Evolutionary conservation across 2,888 invertebrate genomes (phyloP).

Genomic region (Polydrusus pterygomalis): DNA sequence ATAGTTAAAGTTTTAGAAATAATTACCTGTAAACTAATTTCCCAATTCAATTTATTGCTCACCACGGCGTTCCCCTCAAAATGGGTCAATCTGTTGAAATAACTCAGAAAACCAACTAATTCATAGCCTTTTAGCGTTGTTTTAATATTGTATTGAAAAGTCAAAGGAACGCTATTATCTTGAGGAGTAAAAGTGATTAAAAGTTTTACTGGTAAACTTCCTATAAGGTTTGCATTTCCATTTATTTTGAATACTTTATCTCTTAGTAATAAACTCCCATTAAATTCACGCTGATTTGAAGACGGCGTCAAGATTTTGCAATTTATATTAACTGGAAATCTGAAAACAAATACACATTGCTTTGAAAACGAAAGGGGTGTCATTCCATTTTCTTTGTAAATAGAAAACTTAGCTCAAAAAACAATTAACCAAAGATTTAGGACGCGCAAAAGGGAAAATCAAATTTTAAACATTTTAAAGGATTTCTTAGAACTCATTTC

Average conservation of each 20-base stretch:
- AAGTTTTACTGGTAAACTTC: conserved; percentile 70
- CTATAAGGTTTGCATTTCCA: conserved; percentile 70
- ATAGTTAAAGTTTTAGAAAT: conserved; percentile 33
- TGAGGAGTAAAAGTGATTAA: conserved; percentile 71
- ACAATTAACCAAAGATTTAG: conserved; percentile 24
- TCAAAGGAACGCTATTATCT: conserved; percentile 68
- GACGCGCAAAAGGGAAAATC: conserved; percentile 27
- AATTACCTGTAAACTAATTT: conserved; percentile 70
- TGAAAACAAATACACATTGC: conserved; percentile 57
- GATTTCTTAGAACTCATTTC: conserved; percentile 17
- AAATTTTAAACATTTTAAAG: conserved; percentile 29
- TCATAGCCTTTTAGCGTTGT: conserved; percentile 64
- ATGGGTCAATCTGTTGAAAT: conserved; percentile 72
- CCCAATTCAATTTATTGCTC: conserved; percentile 70
- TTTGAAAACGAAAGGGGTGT: conserved; percentile 21
- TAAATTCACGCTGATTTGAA: conserved; percentile 64
- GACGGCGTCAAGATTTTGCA: conserved; percentile 61
- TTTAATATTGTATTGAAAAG: conserved; percentile 68
- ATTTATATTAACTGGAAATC: conserved; percentile 62
- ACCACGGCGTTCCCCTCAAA: conserved; percentile 68
- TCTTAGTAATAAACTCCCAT: conserved; percentile 71
- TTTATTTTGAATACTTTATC: conserved; percentile 70
- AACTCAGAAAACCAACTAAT: conserved; percentile 65
- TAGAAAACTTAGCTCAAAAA: conserved; percentile 21
- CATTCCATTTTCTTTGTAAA: conserved; percentile 29